phyloP scores from a whole-genome alignment of 2,797 vertebrate species.

The Staurois parvus region DNA sequence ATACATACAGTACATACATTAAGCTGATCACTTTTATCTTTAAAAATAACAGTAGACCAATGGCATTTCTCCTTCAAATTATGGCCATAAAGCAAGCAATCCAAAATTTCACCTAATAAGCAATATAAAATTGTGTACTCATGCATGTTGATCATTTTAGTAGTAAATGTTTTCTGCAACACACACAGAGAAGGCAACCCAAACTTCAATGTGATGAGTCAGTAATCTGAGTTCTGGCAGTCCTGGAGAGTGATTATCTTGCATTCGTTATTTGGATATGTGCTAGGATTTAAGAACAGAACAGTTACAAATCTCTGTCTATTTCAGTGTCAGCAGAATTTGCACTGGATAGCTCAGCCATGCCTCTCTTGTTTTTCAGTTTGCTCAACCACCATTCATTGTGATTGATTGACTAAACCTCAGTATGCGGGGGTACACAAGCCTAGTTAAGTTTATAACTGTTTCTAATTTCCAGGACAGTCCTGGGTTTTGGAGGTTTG shows the following conservation, averaged over 20 bases:
- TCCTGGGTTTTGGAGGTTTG: background rate
- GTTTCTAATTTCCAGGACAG: background rate
- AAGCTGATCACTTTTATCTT: background rate
- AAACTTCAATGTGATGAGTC: conserved; percentile 46
- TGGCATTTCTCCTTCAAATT: background rate
- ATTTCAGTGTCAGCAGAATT: conserved; percentile 39
- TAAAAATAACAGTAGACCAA: no score
- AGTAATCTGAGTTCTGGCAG: conserved; percentile 32
- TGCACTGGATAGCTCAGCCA: conserved; percentile 14
- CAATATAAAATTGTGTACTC: background rate
- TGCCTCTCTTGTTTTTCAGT: conserved; percentile 26
- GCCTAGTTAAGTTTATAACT: background rate
- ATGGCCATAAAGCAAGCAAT: background rate
- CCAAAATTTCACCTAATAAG: background rate
- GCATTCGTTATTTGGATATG: conserved; percentile 41
- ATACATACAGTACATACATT: no score
- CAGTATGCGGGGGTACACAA: background rate
- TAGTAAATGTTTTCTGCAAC: background rate
- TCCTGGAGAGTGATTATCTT: conserved; percentile 31
- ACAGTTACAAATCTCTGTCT: conserved; percentile 48
- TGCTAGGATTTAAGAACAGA: conserved; percentile 41
- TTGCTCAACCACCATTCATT: conserved; percentile 31
- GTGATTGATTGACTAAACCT: conserved; percentile 25
- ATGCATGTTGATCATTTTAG: background rate
- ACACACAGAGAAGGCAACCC: background rate